Evolutionary conservation across 2,888 invertebrate species (phyloP), one percentile per base, ranked within the genome.

Genomic region (Camptogramma bilineatum): DNA sequence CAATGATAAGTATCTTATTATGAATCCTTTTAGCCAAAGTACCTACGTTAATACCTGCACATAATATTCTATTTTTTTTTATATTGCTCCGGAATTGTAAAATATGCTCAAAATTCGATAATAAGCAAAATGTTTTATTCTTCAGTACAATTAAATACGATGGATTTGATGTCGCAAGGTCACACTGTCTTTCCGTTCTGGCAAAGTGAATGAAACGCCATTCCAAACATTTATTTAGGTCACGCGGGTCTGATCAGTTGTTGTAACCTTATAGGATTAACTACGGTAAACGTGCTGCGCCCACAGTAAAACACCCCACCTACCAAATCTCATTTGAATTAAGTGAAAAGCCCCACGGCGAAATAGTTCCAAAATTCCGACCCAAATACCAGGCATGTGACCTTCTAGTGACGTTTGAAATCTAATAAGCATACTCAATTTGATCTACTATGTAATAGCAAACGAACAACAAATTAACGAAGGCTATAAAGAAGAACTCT

Each of bases 291-390:
- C 21, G n/a, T 21, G 3, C 5, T n/a, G 44, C 16, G 8, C 44
- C 42, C 42, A 42, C 42, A 42, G 21, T 21, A 21, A 19, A 47
- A 19, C 21, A n/a, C 17, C 5, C 46, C 18, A 17, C 18, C 46
- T 46, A 21, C 47, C 47, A 47, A 47, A 47, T 47, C 47, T 47
- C 4, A 47, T 47, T 47, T 47, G 21, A 47, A 47, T 47, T 2
- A 47, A 18, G 19, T 9, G 47, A 47, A 47, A 21, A 21, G 21
- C 47, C 13, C 10, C 13, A 10, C 13, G 21, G 47, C 21, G 1
- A 7, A 42, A 4, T 10, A 18, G 21, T 18, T 19, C 46, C 48
- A 5, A 48, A 19, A 48, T 21, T 21, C 48, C 21, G 13, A 24
- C 10, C 21, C 21, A 48, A 48, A 48, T 48, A 28, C 7, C 28